These are phyloP conservation scores for Pagetopsis macropterus DNA, from an alignment of 2,797 vertebrate species.

Conservation along the genomic window DNA sequence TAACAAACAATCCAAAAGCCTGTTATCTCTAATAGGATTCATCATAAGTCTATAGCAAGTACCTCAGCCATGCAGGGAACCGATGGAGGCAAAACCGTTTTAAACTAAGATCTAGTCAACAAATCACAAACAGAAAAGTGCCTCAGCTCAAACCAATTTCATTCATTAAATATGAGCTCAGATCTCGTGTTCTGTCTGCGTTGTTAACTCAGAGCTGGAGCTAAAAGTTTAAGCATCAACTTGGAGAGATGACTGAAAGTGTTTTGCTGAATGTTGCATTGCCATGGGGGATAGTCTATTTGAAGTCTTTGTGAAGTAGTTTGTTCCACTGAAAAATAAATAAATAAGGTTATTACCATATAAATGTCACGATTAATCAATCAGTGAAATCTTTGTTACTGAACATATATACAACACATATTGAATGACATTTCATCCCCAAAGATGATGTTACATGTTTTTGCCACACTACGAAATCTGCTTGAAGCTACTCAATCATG, in stretches of 20 bases:
- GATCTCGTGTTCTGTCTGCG: neutral
- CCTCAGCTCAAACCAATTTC: constrained; percentile 5
- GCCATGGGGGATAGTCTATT: neutral
- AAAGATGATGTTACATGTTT: too few species aligned
- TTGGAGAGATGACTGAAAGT: neutral
- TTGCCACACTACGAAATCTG: too few species aligned
- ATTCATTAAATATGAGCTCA: neutral
- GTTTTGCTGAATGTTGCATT: neutral
- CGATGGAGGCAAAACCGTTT: constrained; percentile 22
- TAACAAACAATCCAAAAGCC: constrained; percentile 42
- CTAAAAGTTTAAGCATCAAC: neutral
- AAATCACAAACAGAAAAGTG: constrained; percentile 4
- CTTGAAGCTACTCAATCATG: too few species aligned
- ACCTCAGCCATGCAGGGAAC: constrained; percentile 17
- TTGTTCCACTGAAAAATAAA: neutral
- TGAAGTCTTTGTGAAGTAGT: neutral
- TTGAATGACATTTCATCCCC: too few species aligned
- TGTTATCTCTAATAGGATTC: constrained; percentile 54
- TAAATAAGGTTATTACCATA: too few species aligned
- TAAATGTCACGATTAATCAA: too few species aligned
- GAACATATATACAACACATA: too few species aligned
- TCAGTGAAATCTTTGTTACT: too few species aligned
- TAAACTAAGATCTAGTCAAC: neutral
- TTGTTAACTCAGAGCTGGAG: neutral
- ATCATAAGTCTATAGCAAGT: constrained; percentile 27